Evolutionary conservation across 2,113 vertebrate species (phyloP).

Genomic region (Amazona guildingii): DNA sequence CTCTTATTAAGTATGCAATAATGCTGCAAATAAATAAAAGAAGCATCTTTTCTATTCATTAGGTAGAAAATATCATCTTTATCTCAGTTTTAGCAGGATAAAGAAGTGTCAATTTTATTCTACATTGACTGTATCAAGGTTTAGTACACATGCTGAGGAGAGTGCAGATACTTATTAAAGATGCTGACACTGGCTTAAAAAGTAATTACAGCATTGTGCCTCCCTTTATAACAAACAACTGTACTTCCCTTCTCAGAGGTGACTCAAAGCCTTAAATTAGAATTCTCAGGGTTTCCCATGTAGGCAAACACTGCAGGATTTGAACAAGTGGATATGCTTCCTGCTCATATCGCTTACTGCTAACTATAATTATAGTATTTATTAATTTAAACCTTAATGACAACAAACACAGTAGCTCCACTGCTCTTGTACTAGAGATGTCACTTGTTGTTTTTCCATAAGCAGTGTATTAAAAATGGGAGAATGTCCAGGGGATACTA

Average conservation of each 20-base stretch:
- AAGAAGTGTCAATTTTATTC: constrained; percentile 6
- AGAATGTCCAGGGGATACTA: background rate
- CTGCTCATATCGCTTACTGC: background rate
- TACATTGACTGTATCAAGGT: background rate
- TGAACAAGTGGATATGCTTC: constrained; percentile 32
- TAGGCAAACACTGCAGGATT: constrained; percentile 27
- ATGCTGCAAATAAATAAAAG: background rate
- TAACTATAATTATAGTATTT: constrained; percentile 40
- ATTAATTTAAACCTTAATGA: constrained; percentile 43
- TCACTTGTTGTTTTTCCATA: background rate
- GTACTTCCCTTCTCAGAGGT: constrained; percentile 36
- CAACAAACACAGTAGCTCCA: background rate
- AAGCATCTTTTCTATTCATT: background rate
- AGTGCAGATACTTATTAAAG: constrained; percentile 35
- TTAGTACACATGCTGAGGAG: constrained; percentile 28
- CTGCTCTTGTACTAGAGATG: background rate
- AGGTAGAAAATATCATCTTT: background rate
- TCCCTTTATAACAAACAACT: constrained; percentile 44
- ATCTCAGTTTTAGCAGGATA: constrained; percentile 3
- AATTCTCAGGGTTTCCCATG: constrained; percentile 35
- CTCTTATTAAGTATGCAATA: background rate
- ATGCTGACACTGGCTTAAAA: constrained; percentile 60
- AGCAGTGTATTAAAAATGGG: background rate
- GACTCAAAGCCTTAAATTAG: constrained; percentile 53
- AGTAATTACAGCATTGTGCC: constrained; percentile 58